phyloP scores from a whole-genome alignment of 2,888 invertebrate genomes.

The Tipula unca region DNA sequence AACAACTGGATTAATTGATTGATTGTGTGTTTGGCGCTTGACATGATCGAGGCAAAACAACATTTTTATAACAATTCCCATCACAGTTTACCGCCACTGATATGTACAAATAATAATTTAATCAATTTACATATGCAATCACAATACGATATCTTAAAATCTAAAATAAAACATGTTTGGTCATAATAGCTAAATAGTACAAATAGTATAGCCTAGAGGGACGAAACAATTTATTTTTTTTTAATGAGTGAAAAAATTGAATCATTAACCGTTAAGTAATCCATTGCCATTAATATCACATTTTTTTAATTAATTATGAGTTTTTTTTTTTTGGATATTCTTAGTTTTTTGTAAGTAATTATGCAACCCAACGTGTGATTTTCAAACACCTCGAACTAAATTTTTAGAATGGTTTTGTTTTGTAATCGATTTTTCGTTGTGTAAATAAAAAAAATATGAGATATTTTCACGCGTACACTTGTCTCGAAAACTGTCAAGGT shows the following conservation, averaged over 20 bases:
- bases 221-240: not conserved
- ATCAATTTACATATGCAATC: not conserved
- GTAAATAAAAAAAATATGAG: not conserved
- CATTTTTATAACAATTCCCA: not conserved
- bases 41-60: not conserved
- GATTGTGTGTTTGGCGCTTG: not conserved
- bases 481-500: not conserved
- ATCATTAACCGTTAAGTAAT: not conserved
- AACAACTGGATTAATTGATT: not conserved
- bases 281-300: not conserved
- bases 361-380: not conserved
- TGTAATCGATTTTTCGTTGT: not conserved
- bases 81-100: too few relatives aligned
- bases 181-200: not conserved
- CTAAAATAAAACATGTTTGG: not conserved
- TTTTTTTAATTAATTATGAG: not conserved
- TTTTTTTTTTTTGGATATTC: not conserved
- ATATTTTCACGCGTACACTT: not conserved
- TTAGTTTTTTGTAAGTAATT: not conserved
- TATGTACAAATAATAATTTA: not conserved
- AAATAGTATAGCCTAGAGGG: not conserved
- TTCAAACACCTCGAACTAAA: not conserved
- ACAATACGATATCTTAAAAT: not conserved
- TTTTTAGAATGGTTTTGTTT: not conserved
- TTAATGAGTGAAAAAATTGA: not conserved